phyloP scores from a whole-genome alignment of 2,113 vertebrate species.

The Ptyas mucosa region DNA sequence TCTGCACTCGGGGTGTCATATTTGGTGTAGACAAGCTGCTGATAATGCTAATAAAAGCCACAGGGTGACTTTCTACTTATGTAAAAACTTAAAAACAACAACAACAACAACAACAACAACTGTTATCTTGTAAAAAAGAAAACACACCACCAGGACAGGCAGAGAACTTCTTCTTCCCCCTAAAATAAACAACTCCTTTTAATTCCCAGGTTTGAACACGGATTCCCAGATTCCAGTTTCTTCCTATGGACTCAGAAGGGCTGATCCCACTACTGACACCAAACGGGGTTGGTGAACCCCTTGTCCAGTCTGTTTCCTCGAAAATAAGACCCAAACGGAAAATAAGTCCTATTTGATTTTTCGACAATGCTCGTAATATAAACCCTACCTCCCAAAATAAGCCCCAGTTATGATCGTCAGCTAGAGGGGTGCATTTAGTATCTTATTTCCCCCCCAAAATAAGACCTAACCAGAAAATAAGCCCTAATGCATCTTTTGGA shows the following conservation, averaged over 20 bases:
- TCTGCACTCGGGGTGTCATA: background rate
- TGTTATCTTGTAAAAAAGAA: background rate
- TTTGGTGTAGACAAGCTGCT: background rate
- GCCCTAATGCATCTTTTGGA: too few relatives aligned
- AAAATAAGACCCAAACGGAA: too few relatives aligned
- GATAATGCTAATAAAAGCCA: too few relatives aligned
- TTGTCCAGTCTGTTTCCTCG: too few relatives aligned
- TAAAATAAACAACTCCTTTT: background rate
- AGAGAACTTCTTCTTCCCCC: background rate
- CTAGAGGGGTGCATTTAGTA: too few relatives aligned
- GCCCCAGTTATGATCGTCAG: too few relatives aligned
- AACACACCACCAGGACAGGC: background rate
- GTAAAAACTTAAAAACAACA: background rate
- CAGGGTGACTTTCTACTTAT: background rate
- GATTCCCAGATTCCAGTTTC: background rate
- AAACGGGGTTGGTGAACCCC: background rate
- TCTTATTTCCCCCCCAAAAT: too few relatives aligned
- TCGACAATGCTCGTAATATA: too few relatives aligned
- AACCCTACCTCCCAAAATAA: too few relatives aligned
- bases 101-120: background rate
- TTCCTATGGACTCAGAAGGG: background rate
- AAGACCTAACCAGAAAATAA: too few relatives aligned
- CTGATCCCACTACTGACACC: background rate
- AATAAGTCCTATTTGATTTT: too few relatives aligned
- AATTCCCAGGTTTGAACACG: background rate